Base-by-base conservation (phyloP, 2,888 invertebrate genomes). In the Bombylius discolor region DNA sequence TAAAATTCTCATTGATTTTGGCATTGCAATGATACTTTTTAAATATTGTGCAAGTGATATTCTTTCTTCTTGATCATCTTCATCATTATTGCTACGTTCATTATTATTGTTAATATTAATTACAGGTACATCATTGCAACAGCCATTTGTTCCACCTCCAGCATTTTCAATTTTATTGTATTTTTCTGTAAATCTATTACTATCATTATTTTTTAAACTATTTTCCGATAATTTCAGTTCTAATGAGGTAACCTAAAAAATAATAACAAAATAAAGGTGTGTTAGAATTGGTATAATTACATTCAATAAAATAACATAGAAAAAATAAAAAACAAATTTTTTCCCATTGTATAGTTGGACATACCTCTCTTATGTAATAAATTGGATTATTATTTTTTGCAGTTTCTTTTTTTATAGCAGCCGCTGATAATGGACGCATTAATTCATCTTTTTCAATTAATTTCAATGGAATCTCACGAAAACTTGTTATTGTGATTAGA, bases 1-100 rank as follows among this genome's bases (percentile, higher is more conserved):
- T 54, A 83, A 68, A 57, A 81, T 75, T 49, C 77, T 67, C 65
- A 83, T 71, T 0, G 79, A 79, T 62, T 68, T 66, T 0, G 83
- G 83, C 79, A 83, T 81, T 44, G 75, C 69, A 31, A 82, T 68
- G 51, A 83, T 81, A 54, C 82, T 81, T 58, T 73, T 72, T 11
- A 82, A 66, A 56, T 73, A 73, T 56, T 70, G 64, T 6, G 62
- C 50, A 32, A 73, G 52, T 4, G 72, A 67, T 3, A 71, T 62
- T 0, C 68, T 67, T 1, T 64, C 62, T 12, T 67, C 63, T 4
- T 55, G 47, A 5, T 50, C 52, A 5, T 56, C 59, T 34, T 63
- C 59, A 45, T 47, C 52, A 23, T 51, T 50, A 31, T 36, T 14
- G 3, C 48, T 47, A 51, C 52, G 32, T 9, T 39, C 52, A 33